phyloP scores from a whole-genome alignment of 2,797 vertebrate species.

The Muscicapa comitata region DNA sequence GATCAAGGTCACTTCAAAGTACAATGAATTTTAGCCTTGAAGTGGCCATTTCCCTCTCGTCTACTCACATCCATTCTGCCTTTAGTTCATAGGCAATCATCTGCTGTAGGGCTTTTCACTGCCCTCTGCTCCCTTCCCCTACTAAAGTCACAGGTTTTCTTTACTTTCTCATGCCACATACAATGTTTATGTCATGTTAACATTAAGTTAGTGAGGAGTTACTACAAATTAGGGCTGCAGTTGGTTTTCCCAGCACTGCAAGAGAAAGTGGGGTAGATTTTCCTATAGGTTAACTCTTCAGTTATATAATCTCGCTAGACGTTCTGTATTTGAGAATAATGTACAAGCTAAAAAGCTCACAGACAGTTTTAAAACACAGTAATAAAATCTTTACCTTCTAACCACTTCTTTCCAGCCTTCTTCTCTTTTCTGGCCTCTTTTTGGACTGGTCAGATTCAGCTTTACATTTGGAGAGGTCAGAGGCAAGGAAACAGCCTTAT shows the following conservation, averaged over 20 bases:
- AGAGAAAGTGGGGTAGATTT: neutral
- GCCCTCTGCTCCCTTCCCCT: neutral
- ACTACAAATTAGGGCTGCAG: neutral
- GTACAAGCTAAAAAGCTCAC: neutral
- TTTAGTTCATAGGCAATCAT: neutral
- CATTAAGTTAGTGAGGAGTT: neutral
- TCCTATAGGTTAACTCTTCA: neutral
- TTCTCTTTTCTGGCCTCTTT: constrained; percentile 96
- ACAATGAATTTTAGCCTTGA: neutral
- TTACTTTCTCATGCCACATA: neutral
- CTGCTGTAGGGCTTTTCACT: neutral
- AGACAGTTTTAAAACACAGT: neutral
- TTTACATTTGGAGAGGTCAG: constrained; percentile 91
- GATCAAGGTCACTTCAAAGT: neutral
- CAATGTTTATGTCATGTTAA: neutral
- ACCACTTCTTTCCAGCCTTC: constrained; percentile 99
- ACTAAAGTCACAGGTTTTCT: neutral
- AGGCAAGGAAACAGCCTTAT: constrained; percentile 90
- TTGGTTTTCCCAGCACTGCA: neutral
- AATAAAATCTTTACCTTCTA: constrained; percentile 80
- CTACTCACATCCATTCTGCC: neutral
- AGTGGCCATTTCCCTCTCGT: neutral
- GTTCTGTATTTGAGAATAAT: neutral
- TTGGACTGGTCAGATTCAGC: constrained; percentile 95
- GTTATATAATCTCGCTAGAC: neutral